These are phyloP conservation scores for Cryptotis parvus DNA, from an alignment of 2,113 vertebrate genomes.

Conservation along the genomic window DNA sequence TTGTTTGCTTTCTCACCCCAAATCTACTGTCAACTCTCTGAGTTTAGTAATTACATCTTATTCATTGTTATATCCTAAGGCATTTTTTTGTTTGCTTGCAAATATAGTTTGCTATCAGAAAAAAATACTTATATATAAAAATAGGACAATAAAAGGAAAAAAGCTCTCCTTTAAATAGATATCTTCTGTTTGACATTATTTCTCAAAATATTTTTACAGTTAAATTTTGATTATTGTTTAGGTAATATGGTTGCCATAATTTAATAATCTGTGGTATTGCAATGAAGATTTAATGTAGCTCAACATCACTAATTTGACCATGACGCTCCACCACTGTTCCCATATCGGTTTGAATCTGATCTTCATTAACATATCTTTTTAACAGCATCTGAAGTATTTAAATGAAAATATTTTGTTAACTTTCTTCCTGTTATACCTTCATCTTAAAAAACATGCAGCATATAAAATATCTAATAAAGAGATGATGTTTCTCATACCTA, in stretches of 20 bases:
- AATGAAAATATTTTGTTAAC: neutral
- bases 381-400: neutral
- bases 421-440: neutral
- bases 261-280: too few relatives aligned
- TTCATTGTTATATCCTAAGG: neutral
- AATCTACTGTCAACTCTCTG: neutral
- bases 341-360: neutral
- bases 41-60: neutral
- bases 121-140: too few relatives aligned
- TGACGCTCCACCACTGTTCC: neutral
- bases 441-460: neutral
- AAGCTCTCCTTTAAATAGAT: too few relatives aligned
- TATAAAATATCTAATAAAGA: neutral
- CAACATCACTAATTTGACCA: too few relatives aligned
- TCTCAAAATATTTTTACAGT: too few relatives aligned
- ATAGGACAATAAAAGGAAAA: too few relatives aligned
- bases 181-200: too few relatives aligned
- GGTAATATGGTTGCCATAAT: too few relatives aligned
- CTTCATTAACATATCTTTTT: fast-evolving
- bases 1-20: neutral
- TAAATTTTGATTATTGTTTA: too few relatives aligned
- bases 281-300: too few relatives aligned
- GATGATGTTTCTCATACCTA: neutral
- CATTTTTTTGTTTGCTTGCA: neutral
- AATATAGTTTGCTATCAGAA: neutral